Evolutionary conservation across 2,888 invertebrate genomes (phyloP).

Genomic region (Sepioteuthis lessoniana): DNA sequence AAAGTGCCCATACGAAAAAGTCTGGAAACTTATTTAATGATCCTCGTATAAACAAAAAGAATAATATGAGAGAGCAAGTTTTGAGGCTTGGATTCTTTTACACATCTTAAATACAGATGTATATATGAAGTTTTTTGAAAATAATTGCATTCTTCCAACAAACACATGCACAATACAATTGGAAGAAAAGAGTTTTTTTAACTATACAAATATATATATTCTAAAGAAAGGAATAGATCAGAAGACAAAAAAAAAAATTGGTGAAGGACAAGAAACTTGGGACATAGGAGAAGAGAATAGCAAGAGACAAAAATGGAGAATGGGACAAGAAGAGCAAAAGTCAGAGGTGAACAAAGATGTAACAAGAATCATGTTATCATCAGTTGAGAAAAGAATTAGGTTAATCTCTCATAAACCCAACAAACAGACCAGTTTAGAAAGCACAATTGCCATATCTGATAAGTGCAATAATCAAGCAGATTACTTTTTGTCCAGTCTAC

Average conservation of each 20-base stretch:
- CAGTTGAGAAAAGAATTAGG: background rate
- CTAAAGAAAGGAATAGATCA: background rate
- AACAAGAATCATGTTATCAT: background rate
- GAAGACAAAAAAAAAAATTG: background rate
- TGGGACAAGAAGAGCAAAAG: background rate
- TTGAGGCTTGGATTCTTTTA: too few species aligned
- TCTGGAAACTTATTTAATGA: too few species aligned
- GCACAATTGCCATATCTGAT: background rate
- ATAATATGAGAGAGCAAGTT: too few species aligned
- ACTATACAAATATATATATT: background rate
- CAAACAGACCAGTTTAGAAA: background rate
- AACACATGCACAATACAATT: too few species aligned
- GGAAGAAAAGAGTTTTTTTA: too few species aligned
- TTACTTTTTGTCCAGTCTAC: background rate
- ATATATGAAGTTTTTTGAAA: too few species aligned
- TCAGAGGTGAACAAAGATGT: background rate
- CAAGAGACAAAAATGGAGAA: background rate
- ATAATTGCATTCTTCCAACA: too few species aligned
- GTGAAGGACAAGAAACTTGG: background rate
- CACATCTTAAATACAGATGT: too few species aligned
- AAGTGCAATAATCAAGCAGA: slow-evolving; percentile 9
- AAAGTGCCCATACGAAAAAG: too few species aligned
- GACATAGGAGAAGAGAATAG: background rate
- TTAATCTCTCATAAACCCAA: background rate
- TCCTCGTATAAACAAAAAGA: too few species aligned